Conservation (phyloP, 2,888 invertebrate genomes). For the Pseudolycoriella hygida region DNA sequence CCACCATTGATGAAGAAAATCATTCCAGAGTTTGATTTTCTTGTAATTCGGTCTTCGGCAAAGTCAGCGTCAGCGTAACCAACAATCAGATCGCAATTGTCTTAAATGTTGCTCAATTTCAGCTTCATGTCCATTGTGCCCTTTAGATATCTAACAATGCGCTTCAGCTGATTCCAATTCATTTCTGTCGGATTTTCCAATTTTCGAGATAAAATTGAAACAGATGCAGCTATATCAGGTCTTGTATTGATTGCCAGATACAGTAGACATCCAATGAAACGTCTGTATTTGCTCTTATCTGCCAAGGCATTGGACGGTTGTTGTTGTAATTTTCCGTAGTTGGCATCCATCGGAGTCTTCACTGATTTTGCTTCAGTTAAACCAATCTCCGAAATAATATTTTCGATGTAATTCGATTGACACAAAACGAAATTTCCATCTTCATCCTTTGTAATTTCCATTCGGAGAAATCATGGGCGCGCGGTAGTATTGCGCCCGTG, state of each 20-base stretch:
- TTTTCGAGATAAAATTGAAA: neutral
- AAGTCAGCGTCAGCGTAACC: slow-evolving; percentile 16
- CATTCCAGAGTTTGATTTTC: slow-evolving; percentile 8
- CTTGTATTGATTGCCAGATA: neutral
- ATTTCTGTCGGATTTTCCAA: neutral
- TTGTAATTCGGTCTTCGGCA: slow-evolving; percentile 14
- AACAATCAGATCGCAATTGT: neutral
- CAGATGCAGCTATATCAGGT: neutral
- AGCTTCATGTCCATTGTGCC: neutral
- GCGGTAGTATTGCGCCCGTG: too few species aligned
- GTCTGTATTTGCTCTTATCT: too few species aligned
- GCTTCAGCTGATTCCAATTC: neutral
- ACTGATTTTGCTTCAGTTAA: neutral
- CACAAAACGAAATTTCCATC: neutral
- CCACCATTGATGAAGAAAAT: slow-evolving; percentile 6
- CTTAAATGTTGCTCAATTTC: neutral
- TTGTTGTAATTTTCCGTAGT: neutral
- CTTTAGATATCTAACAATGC: neutral
- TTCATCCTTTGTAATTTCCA: neutral
- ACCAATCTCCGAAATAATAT: neutral
- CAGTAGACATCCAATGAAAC: too few species aligned
- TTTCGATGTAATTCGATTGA: neutral
- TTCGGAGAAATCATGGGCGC: neutral
- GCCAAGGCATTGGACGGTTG: too few species aligned
- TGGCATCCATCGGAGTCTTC: neutral